phyloP scores from a whole-genome alignment of 2,113 vertebrate genomes.

The Pterocles burchelli region DNA sequence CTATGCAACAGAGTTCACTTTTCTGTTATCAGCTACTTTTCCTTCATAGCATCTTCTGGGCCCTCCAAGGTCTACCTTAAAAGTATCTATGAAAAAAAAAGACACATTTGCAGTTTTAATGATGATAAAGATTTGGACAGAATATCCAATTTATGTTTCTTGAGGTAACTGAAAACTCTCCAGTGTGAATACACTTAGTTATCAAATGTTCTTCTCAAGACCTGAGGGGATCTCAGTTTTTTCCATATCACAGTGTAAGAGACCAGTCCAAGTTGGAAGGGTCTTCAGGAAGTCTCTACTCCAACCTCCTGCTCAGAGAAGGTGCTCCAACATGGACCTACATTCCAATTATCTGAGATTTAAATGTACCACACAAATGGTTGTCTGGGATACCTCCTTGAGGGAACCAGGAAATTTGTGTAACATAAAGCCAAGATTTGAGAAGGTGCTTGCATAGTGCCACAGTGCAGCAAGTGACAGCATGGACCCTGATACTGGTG shows the following conservation, averaged over 20 bases:
- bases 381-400: background rate
- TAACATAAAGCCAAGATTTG: background rate
- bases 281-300: background rate
- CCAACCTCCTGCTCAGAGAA: background rate
- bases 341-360: background rate
- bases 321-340: background rate
- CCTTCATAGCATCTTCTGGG: background rate
- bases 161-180: background rate
- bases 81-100: background rate
- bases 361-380: background rate
- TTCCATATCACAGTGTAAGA: background rate
- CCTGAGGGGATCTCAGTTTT: background rate
- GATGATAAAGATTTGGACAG: background rate
- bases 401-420: background rate
- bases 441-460: background rate
- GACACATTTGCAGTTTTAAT: background rate
- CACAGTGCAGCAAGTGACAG: background rate
- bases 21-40: background rate
- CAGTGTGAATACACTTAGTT: background rate
- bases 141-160: background rate
- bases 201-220: background rate
- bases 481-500: no score
- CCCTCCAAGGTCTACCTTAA: background rate
- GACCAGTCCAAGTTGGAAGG: background rate
- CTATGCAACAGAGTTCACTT: background rate